These are phyloP conservation scores for Phalacrocorax brasilianus DNA, from an alignment of 2,113 vertebrate species.

Conservation along the genomic window DNA sequence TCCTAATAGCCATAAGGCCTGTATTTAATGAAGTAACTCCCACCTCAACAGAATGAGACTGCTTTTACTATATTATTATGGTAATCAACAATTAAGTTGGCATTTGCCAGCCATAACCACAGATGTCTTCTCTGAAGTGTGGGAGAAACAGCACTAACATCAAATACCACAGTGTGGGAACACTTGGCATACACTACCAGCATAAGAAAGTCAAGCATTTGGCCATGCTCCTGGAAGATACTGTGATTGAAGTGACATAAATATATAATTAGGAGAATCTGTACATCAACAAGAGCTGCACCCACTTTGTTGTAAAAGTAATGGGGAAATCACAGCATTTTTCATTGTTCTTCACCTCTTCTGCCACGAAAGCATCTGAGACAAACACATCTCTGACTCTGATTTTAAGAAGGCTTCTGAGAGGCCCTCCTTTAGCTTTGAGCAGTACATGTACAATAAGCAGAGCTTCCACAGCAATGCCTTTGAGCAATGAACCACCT, in stretches of 20 bases:
- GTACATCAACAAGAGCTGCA: not conserved
- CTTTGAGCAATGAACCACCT: not conserved
- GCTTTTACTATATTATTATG: conserved; percentile 18
- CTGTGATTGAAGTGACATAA: conserved; percentile 1
- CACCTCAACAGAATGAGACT: not conserved
- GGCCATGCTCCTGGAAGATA: not conserved
- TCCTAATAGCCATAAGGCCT: not conserved
- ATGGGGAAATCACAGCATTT: not conserved
- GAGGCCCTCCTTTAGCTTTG: not conserved
- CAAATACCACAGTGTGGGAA: conserved; percentile 7
- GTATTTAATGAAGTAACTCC: conserved; percentile 1
- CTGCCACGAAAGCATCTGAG: not conserved
- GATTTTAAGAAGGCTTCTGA: not conserved
- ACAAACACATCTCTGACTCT: not conserved
- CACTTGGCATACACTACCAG: not conserved
- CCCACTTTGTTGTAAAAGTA: not conserved
- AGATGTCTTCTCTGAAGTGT: conserved; percentile 43
- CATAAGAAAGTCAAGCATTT: not conserved
- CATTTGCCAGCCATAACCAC: conserved; percentile 58
- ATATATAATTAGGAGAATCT: not conserved
- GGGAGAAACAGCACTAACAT: conserved; percentile 32
- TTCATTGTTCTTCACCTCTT: not conserved
- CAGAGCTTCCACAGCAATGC: not conserved
- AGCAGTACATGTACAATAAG: not conserved
- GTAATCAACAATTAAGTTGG: conserved; percentile 17